Conservation (phyloP, 2,113 vertebrate species). For the Steatornis caripensis region DNA sequence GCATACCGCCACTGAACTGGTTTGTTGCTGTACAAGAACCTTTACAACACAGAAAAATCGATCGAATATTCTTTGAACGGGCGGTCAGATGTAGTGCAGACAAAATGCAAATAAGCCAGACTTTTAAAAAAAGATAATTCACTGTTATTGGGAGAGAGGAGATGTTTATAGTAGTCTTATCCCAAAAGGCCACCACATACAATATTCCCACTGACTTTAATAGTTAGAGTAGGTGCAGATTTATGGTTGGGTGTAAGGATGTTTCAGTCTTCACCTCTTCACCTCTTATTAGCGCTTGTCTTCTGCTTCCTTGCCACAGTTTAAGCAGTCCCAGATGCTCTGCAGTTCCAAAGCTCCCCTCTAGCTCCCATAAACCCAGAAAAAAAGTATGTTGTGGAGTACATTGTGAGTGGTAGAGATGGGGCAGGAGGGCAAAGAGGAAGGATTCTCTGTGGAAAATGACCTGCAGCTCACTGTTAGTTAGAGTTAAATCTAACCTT, state of each 20-base stretch:
- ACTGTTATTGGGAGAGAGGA: background rate
- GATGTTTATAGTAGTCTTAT: background rate
- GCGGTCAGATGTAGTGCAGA: background rate
- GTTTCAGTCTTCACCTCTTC: conserved; percentile 46
- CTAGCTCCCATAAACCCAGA: background rate
- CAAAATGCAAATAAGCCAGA: background rate
- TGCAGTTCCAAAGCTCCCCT: background rate
- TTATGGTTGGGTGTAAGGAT: conserved; percentile 32
- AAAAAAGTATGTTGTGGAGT: background rate
- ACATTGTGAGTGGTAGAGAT: background rate
- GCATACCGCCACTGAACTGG: background rate
- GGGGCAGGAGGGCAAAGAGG: background rate
- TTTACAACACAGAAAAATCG: background rate
- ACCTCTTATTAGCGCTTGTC: conserved; percentile 61
- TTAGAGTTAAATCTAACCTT: background rate
- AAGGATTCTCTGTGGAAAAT: background rate
- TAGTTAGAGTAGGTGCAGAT: conserved; percentile 27
- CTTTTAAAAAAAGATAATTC: background rate
- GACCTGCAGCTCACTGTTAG: background rate
- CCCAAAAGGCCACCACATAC: conserved; percentile 5
- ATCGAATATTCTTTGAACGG: background rate
- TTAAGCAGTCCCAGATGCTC: conserved; percentile 56
- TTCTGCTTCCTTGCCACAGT: conserved; percentile 37
- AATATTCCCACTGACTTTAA: conserved; percentile 31
- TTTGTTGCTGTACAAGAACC: background rate